Conservation (phyloP, 2,113 vertebrate species). For the Perca fluviatilis region DNA sequence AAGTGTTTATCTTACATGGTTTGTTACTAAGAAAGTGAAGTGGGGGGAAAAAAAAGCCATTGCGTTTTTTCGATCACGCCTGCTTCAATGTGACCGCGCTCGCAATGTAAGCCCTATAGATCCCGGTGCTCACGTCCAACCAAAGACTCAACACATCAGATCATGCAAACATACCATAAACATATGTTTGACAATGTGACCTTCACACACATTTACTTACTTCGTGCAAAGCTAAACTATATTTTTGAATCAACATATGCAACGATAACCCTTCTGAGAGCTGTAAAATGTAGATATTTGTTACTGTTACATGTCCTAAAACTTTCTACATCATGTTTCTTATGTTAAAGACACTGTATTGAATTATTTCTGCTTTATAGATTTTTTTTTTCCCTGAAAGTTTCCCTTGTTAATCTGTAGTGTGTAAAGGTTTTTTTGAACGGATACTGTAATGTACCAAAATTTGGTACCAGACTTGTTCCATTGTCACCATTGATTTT, state of each 20-base stretch:
- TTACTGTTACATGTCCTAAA: constrained; percentile 63
- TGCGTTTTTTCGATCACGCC: constrained; percentile 31
- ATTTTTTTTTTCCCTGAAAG: background rate
- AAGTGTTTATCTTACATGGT: constrained; percentile 47
- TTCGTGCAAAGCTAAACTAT: constrained; percentile 46
- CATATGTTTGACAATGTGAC: constrained; percentile 39
- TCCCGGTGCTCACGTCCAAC: constrained; percentile 75
- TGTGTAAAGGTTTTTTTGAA: constrained; percentile 42
- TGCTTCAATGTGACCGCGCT: constrained; percentile 47
- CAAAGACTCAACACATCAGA: constrained; percentile 78
- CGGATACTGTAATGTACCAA: constrained; percentile 13
- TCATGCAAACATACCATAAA: constrained; percentile 41
- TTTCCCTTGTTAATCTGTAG: constrained; percentile 14
- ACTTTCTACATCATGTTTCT: constrained; percentile 24
- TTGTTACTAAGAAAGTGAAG: constrained; percentile 59
- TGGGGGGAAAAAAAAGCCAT: constrained; percentile 43
- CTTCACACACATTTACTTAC: constrained; percentile 2
- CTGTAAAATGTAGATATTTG: constrained; percentile 58
- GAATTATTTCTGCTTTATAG: constrained; percentile 14
- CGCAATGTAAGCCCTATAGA: constrained; percentile 54
- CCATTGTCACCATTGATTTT: constrained; percentile 32
- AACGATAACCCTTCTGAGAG: constrained; percentile 62
- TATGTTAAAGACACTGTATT: constrained; percentile 14
- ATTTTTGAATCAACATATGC: constrained; percentile 74
- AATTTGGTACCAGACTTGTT: constrained; percentile 64